A percentile compares a stretch with the other conserved stretches of the same genome.
phyloP scores from a whole-genome alignment of 2,888 invertebrate genomes.

The Masnerella sp. region DNA sequence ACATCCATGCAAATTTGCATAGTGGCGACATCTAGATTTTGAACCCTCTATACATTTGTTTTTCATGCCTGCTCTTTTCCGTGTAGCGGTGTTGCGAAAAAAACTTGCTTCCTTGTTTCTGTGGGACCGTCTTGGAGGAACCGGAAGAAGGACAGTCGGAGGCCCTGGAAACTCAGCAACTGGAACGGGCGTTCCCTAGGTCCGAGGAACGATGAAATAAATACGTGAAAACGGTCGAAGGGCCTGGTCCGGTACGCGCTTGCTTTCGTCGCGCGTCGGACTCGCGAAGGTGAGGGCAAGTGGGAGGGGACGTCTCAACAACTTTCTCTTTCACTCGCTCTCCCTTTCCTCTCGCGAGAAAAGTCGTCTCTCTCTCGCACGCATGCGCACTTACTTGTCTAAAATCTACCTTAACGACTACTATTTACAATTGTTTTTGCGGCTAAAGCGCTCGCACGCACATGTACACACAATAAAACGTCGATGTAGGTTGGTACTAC shows the following conservation, averaged over 20 bases:
- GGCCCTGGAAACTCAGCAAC: no score
- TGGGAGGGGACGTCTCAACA: constrained; percentile 70
- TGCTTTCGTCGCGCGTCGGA: constrained; percentile 56
- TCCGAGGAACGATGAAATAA: constrained; percentile 43
- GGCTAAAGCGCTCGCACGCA: no score
- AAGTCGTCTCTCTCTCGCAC: constrained; percentile 33
- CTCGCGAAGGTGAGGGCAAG: constrained; percentile 55
- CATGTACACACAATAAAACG: no score
- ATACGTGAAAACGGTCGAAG: constrained; percentile 32
- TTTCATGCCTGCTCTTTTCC: no score
- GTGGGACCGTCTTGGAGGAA: constrained; percentile 37
- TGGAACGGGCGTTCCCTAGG: no score
- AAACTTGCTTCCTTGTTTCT: constrained; percentile 47
- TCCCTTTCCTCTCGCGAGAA: constrained; percentile 49
- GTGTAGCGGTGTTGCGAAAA: constrained; percentile 18
- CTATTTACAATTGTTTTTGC: no score
- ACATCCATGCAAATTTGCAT: no score
- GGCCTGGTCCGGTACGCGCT: constrained; percentile 33
- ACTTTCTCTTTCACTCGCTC: constrained; percentile 62
- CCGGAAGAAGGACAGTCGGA: constrained; percentile 34
- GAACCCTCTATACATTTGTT: no score
- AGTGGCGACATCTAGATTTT: no score
- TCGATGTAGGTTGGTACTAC: no score
- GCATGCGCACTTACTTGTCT: constrained; percentile 6
- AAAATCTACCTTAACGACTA: constrained; percentile 21